Conservation (phyloP, 2,797 vertebrate genomes). For the Hirundo rustica region DNA sequence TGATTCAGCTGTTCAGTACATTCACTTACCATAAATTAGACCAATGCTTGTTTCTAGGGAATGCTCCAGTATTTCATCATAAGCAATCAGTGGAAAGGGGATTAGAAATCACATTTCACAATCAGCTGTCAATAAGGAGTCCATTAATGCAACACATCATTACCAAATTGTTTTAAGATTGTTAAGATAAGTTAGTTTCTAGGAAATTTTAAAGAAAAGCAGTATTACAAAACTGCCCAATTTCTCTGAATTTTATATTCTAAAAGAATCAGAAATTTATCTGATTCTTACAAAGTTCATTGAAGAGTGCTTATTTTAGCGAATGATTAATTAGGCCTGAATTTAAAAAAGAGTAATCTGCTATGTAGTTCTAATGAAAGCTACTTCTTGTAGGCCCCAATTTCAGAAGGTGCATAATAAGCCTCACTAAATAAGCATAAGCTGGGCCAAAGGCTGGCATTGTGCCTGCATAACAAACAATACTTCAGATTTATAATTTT, state of each 20-base stretch:
- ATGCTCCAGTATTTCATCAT: background rate
- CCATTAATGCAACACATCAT: background rate
- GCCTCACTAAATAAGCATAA: background rate
- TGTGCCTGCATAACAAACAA: fast-evolving
- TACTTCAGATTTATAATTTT: background rate
- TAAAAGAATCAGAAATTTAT: background rate
- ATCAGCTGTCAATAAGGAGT: background rate
- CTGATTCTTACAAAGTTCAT: background rate
- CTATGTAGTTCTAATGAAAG: background rate
- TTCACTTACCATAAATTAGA: background rate
- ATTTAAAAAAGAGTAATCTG: background rate
- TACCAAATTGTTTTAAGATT: background rate
- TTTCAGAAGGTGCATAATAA: background rate
- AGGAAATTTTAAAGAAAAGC: background rate
- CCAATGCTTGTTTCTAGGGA: background rate
- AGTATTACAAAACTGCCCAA: background rate
- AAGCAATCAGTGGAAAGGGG: background rate
- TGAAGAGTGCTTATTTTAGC: background rate
- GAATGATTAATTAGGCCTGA: background rate
- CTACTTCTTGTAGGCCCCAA: background rate
- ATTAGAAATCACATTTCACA: background rate
- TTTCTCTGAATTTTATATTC: background rate
- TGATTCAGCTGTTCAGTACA: background rate
- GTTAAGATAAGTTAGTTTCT: background rate
- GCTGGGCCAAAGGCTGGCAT: background rate